Conservation (phyloP, 2,797 vertebrate genomes). For the Eupleurogrammus muticus region DNA sequence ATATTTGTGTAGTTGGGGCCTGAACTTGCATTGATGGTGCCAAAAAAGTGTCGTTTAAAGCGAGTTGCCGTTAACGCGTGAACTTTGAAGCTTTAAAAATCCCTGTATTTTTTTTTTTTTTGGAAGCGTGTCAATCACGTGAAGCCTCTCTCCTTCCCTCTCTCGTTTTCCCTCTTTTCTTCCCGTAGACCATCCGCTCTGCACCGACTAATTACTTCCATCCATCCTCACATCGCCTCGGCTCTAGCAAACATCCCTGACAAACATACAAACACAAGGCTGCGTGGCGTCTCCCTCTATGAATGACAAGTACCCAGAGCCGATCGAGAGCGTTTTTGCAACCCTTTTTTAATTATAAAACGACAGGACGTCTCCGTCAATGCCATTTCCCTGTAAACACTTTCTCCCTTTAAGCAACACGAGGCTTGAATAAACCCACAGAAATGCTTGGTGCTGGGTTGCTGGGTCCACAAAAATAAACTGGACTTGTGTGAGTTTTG, state of each 20-base stretch:
- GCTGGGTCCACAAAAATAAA: slow-evolving; percentile 5
- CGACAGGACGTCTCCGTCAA: slow-evolving; percentile 61
- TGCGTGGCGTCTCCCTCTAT: slow-evolving; percentile 45
- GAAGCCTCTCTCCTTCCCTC: neutral
- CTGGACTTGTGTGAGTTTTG: slow-evolving; percentile 7
- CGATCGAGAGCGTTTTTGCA: slow-evolving; percentile 62
- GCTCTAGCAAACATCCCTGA: slow-evolving; percentile 41
- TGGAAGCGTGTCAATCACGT: too few species aligned
- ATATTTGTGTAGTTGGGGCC: too few species aligned
- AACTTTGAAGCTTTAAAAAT: neutral
- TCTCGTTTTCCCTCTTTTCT: neutral
- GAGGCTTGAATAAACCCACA: slow-evolving; percentile 47
- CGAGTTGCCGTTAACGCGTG: too few species aligned
- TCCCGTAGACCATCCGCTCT: slow-evolving; percentile 9
- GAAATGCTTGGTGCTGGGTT: slow-evolving; percentile 6
- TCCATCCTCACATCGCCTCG: slow-evolving; percentile 20
- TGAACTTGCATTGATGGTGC: too few species aligned
- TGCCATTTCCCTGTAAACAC: slow-evolving; percentile 60
- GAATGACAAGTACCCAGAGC: slow-evolving; percentile 67
- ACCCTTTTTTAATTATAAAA: slow-evolving; percentile 75
- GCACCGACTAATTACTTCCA: slow-evolving; percentile 60
- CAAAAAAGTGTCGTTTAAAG: too few species aligned
- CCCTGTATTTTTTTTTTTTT: neutral
- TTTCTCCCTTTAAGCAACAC: slow-evolving; percentile 44
- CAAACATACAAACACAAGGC: slow-evolving; percentile 57